These are phyloP conservation scores for Helleia helle DNA, from an alignment of 2,888 invertebrate species.

Conservation along the genomic window DNA sequence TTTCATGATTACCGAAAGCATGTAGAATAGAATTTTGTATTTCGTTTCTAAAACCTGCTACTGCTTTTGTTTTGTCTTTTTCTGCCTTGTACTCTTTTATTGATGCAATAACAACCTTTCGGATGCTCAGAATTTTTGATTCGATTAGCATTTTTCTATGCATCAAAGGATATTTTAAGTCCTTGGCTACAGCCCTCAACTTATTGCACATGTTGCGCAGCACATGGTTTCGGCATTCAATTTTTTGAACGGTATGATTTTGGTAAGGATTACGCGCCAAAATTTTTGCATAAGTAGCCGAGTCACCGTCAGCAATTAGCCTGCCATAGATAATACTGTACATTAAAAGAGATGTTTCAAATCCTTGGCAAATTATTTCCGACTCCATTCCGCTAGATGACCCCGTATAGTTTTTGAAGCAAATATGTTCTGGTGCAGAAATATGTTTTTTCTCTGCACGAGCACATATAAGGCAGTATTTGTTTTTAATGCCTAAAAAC, in stretches of 20 bases:
- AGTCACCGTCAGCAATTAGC: neutral
- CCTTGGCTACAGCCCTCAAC: neutral
- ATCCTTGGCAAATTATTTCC: neutral
- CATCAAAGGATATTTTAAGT: neutral
- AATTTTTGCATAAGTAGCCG: neutral
- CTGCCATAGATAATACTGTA: neutral
- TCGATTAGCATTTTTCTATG: too few relatives aligned
- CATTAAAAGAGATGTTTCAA: neutral
- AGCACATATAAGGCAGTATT: slow-evolving; percentile 14
- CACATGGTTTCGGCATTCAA: neutral
- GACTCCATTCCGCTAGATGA: neutral
- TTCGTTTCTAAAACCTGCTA: too few relatives aligned
- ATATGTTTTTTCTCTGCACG: slow-evolving; percentile 10
- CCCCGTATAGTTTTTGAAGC: slow-evolving; percentile 4
- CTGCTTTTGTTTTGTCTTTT: too few relatives aligned
- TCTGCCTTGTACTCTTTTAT: too few relatives aligned
- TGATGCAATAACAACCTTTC: too few relatives aligned
- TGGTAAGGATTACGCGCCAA: neutral
- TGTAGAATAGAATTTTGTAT: too few relatives aligned
- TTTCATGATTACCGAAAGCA: too few relatives aligned
- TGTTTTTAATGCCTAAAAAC: slow-evolving; percentile 11
- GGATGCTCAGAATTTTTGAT: too few relatives aligned
- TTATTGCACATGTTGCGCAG: neutral
- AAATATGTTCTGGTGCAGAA: slow-evolving; percentile 3
- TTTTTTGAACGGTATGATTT: neutral